phyloP scores from a whole-genome alignment of 2,888 invertebrate species.

The Phaedon cochleariae region DNA sequence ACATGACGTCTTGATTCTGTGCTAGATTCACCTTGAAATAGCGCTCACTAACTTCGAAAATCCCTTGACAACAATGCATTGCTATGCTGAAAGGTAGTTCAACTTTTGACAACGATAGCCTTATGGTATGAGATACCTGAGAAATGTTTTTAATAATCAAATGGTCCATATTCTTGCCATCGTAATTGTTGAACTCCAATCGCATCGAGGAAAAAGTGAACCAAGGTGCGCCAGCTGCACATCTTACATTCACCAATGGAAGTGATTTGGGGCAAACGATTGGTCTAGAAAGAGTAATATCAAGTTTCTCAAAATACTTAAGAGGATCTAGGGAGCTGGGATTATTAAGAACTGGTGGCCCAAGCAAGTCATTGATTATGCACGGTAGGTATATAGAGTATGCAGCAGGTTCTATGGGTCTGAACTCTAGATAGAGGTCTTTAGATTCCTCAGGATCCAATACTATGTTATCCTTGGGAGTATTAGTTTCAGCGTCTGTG shows the following conservation, averaged over 20 bases:
- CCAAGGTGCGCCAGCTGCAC: constrained; percentile 41
- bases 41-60: neutral
- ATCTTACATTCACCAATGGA: constrained; percentile 41
- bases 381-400: constrained; percentile 69
- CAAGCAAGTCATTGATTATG: constrained; percentile 67
- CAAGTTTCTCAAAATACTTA: constrained; percentile 25
- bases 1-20: constrained; percentile 41
- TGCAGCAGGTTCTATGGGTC: constrained; percentile 61
- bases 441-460: constrained; percentile 50
- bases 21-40: constrained; percentile 28
- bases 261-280: constrained; percentile 19
- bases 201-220: constrained; percentile 34
- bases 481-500: constrained; percentile 43
- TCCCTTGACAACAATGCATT: neutral
- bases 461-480: constrained; percentile 31
- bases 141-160: constrained; percentile 34
- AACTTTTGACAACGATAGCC: neutral
- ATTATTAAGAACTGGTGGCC: constrained; percentile 62
- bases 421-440: constrained; percentile 59
- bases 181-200: constrained; percentile 24
- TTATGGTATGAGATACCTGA: neutral
- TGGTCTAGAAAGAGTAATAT: neutral
- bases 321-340: constrained; percentile 34
- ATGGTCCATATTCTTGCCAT: neutral
- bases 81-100: neutral